These are phyloP conservation scores for Nymphicus hollandicus DNA, from an alignment of 2,113 vertebrate genomes.

Conservation along the genomic window DNA sequence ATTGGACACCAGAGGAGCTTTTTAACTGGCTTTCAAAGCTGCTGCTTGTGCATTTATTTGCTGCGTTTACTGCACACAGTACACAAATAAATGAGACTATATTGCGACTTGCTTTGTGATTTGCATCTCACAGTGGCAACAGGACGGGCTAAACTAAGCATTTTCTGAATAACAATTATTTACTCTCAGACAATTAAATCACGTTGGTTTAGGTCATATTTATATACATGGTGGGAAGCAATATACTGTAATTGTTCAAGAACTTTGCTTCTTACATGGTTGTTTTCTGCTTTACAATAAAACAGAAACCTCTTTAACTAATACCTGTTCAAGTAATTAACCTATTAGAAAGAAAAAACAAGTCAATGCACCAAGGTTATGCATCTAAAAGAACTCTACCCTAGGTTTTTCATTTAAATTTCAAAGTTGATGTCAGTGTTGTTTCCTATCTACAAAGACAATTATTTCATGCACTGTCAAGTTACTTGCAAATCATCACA, in stretches of 20 bases:
- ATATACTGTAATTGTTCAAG: background rate
- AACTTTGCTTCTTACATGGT: background rate
- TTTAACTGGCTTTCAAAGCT: background rate
- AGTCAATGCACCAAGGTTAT: conserved; percentile 20
- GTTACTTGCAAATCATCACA: conserved; percentile 51
- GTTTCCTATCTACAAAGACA: conserved; percentile 17
- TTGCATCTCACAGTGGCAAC: background rate
- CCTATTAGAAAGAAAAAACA: conserved; percentile 41
- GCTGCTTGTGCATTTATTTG: background rate
- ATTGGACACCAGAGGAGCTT: background rate
- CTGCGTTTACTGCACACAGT: background rate
- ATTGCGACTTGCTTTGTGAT: background rate
- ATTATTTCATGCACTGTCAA: conserved; percentile 28
- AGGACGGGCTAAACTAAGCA: background rate
- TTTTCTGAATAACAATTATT: background rate
- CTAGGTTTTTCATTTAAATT: conserved; percentile 59
- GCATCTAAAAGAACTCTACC: background rate
- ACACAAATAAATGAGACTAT: background rate
- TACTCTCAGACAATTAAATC: conserved; percentile 9
- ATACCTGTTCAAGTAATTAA: conserved; percentile 62
- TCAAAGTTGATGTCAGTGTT: conserved; percentile 53
- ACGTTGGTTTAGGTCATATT: background rate
- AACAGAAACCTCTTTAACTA: conserved; percentile 38
- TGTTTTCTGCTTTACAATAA: conserved; percentile 9
- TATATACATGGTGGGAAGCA: background rate